Conservation (phyloP, 2,113 vertebrate genomes). For the Camelus dromedarius region DNA sequence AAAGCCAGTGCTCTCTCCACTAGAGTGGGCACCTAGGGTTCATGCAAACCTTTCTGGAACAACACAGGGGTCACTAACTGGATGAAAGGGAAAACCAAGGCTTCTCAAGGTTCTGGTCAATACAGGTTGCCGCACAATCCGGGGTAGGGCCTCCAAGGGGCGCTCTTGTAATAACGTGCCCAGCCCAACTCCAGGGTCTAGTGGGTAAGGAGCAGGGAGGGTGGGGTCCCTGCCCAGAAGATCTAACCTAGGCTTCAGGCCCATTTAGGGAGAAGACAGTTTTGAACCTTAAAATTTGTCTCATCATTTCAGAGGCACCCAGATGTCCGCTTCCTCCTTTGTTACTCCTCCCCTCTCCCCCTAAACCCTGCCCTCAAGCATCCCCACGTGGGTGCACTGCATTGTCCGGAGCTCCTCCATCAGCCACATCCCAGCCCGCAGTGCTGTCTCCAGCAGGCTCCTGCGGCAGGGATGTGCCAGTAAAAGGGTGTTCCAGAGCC, state of each 20-base stretch:
- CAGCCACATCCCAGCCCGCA: accelerated
- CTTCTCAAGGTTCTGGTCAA: neutral
- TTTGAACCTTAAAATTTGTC: neutral
- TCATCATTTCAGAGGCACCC: neutral
- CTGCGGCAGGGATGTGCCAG: neutral
- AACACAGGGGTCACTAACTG: neutral
- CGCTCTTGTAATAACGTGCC: accelerated
- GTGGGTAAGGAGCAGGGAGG: too few relatives aligned
- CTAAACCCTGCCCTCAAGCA: neutral
- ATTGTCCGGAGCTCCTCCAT: neutral
- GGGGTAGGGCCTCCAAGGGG: neutral
- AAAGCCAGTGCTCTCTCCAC: neutral
- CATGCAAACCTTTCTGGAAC: neutral
- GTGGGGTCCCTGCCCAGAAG: neutral
- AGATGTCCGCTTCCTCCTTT: neutral
- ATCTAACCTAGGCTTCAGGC: neutral
- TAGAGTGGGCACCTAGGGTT: neutral
- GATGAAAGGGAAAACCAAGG: neutral
- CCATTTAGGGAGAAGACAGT: neutral
- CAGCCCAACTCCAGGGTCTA: neutral
- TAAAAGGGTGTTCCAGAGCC: neutral
- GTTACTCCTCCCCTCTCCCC: neutral
- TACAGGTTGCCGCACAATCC: too few relatives aligned
- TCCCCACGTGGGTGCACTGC: neutral
- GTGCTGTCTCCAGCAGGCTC: neutral